Conservation (phyloP, 1,140 invertebrate genomes). For the Dinothrombium tinctorium region DNA sequence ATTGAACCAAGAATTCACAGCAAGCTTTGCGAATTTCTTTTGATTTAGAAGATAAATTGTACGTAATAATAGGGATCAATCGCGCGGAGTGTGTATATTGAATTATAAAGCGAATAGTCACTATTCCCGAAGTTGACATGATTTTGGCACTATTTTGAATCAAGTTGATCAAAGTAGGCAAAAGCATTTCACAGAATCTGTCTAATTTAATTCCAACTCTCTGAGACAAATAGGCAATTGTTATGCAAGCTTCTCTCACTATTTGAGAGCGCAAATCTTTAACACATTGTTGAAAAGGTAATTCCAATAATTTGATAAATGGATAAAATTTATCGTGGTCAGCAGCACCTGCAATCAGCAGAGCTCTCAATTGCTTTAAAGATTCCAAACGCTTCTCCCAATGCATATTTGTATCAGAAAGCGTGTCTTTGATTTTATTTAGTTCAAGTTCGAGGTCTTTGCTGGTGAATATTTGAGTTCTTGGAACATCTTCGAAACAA, state of each 20-base stretch:
- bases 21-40: constrained; percentile 53
- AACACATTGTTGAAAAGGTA: constrained; percentile 51
- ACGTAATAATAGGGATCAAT: constrained; percentile 61
- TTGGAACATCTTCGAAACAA: constrained; percentile 57
- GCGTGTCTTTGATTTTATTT: constrained; percentile 40
- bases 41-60: constrained; percentile 54
- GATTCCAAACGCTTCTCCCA: constrained; percentile 79
- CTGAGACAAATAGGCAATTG: constrained; percentile 34
- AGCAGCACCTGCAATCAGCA: constrained; percentile 44
- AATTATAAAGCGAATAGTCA: constrained; percentile 69
- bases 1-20: constrained; percentile 59
- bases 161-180: constrained; percentile 61
- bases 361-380: constrained; percentile 54
- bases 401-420: constrained; percentile 48
- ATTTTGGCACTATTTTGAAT: constrained; percentile 92
- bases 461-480: constrained; percentile 50
- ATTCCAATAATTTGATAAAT: constrained; percentile 47
- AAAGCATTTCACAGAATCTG: constrained; percentile 50
- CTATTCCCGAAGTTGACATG: constrained; percentile 64
- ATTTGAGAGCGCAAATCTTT: constrained; percentile 73
- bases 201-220: constrained; percentile 33
- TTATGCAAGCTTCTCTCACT: constrained; percentile 79
- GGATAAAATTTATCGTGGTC: constrained; percentile 57
- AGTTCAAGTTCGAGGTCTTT: constrained; percentile 63
- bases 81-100: constrained; percentile 53